These are phyloP conservation scores for Morone chrysops DNA, from an alignment of 2,113 vertebrate genomes.

Conservation along the genomic window DNA sequence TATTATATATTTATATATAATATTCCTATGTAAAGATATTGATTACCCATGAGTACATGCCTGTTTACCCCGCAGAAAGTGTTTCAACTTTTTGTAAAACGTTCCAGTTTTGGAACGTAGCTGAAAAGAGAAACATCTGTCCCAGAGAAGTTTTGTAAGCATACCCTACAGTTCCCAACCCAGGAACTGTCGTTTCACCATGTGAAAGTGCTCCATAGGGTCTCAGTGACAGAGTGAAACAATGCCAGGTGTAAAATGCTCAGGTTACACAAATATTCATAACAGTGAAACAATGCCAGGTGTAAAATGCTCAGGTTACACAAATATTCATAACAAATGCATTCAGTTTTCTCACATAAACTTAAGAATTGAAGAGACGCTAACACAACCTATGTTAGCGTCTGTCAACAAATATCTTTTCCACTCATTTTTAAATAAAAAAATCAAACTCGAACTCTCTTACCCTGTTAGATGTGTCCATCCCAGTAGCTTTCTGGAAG, in stretches of 20 bases:
- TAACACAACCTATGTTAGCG: background rate
- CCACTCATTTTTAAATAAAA: background rate
- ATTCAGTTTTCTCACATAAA: no score
- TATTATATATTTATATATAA: no score
- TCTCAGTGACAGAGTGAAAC: background rate
- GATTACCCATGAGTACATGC: background rate
- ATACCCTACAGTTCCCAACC: background rate
- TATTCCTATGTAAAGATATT: background rate
- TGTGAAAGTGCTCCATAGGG: background rate
- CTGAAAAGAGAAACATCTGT: background rate
- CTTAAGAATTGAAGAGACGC: no score
- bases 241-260: background rate
- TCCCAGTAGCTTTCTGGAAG: conserved; percentile 48
- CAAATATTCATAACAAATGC: background rate
- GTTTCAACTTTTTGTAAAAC: background rate
- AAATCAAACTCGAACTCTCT: background rate
- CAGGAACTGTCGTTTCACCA: background rate
- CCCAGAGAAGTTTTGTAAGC: background rate
- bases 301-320: no score
- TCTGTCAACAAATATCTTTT: background rate
- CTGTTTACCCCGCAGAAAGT: no score
- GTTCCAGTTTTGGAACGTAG: background rate
- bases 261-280: no score
- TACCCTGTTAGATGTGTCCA: conserved; percentile 68
- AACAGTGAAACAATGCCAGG: background rate